Evolutionary conservation across 2,113 vertebrate genomes (phyloP).

Genomic region (Ploceus nigricollis): DNA sequence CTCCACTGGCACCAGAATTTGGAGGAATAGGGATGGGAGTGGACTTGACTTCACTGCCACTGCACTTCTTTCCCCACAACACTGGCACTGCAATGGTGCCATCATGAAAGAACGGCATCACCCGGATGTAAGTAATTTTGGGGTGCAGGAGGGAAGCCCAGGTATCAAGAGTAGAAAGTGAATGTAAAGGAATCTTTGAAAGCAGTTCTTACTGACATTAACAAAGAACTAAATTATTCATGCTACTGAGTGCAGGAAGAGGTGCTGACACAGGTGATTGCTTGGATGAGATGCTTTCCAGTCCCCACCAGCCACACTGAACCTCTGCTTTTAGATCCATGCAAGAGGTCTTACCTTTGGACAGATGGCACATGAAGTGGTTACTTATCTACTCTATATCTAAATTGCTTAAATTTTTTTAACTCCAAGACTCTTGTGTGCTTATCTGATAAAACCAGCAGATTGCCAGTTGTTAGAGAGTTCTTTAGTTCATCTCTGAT

Average conservation of each 20-base stretch:
- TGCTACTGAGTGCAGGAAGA: not conserved
- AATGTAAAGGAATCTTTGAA: not conserved
- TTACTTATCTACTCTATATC: not conserved
- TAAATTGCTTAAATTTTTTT: not conserved
- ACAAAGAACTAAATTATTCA: not conserved
- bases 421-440: not conserved
- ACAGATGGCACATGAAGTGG: not conserved
- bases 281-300: not conserved
- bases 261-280: not conserved
- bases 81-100: rapidly evolving
- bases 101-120: not conserved
- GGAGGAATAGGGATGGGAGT: not conserved
- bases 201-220: not conserved
- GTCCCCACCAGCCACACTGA: not conserved
- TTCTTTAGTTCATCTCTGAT: not conserved
- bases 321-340: not conserved
- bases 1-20: not conserved
- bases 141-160: not conserved
- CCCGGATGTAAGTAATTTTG: rapidly evolving
- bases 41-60: not conserved
- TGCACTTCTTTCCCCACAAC: not conserved
- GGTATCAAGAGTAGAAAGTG: not conserved
- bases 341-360: not conserved
- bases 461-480: not conserved
- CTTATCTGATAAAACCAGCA: not conserved